Conservation (phyloP, 2,113 vertebrate genomes). For the Phyllopteryx taeniolatus region DNA sequence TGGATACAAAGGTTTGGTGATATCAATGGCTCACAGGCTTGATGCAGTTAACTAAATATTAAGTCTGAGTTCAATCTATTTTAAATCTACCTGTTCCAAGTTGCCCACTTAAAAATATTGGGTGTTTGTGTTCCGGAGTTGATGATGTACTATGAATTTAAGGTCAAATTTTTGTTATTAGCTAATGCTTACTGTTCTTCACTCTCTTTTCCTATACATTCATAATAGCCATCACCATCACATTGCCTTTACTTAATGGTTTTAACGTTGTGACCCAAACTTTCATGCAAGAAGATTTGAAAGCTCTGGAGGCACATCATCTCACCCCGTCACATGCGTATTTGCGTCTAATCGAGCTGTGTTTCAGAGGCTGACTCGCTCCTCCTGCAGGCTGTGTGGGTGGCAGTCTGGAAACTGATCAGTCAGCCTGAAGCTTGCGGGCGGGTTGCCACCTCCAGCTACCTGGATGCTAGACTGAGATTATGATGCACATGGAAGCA, state of each 20-base stretch:
- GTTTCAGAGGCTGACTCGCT: conserved; percentile 33
- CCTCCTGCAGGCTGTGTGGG: conserved; percentile 35
- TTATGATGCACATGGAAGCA: conserved; percentile 31
- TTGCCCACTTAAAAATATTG: too few species aligned
- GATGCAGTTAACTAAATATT: too few species aligned
- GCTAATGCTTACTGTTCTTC: too few species aligned
- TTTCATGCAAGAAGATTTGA: conserved; percentile 54
- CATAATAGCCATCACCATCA: background rate
- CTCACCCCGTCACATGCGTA: conserved; percentile 12
- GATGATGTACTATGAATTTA: too few species aligned
- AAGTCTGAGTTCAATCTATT: too few species aligned
- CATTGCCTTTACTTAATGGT: conserved; percentile 40
- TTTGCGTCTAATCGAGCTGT: conserved; percentile 36
- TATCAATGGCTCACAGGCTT: too few species aligned
- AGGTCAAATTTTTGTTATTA: too few species aligned
- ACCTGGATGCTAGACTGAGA: conserved; percentile 65
- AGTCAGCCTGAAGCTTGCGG: conserved; percentile 31
- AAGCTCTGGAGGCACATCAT: conserved; percentile 31
- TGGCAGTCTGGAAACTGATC: conserved; percentile 48
- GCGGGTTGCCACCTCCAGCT: conserved; percentile 45
- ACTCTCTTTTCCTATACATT: background rate
- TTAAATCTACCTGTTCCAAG: too few species aligned
- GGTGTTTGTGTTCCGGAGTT: too few species aligned
- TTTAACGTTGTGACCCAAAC: conserved; percentile 70
- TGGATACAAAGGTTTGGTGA: too few species aligned